Evolutionary conservation across 1,140 invertebrate genomes (phyloP).

Genomic region (Lanistes nyassanus): DNA sequence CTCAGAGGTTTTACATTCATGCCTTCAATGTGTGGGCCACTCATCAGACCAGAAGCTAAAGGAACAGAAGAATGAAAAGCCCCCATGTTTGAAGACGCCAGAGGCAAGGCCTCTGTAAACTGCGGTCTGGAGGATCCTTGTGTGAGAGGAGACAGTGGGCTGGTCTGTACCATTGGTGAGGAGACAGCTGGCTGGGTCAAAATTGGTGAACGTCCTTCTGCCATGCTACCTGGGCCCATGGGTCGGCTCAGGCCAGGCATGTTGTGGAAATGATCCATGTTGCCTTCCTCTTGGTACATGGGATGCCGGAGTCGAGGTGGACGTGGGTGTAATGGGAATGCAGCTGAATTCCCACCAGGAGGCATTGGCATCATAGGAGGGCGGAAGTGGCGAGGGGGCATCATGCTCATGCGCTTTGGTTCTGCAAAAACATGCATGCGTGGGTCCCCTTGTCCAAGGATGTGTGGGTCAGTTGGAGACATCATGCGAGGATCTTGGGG

Average conservation of each 20-base stretch:
- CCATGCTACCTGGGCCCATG: background rate
- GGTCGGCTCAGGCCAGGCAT: background rate
- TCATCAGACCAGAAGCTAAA: background rate
- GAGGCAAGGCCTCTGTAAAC: conserved; percentile 4
- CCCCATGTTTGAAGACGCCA: background rate
- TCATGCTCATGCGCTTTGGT: conserved; percentile 19
- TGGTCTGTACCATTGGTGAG: background rate
- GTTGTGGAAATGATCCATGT: conserved; percentile 15
- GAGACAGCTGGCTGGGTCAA: background rate
- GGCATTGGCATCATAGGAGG: conserved; percentile 7
- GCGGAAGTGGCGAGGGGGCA: conserved; percentile 2
- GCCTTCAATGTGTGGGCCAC: background rate
- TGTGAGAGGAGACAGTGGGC: background rate
- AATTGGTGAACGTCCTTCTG: conserved; percentile 1
- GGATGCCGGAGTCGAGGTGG: conserved; percentile 25
- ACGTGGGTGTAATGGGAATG: conserved; percentile 12
- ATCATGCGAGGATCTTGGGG: conserved; percentile 30
- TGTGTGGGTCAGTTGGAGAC: background rate
- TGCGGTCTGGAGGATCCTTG: conserved; percentile 1
- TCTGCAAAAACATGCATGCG: conserved; percentile 30
- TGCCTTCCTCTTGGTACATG: conserved; percentile 21
- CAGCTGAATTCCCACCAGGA: background rate
- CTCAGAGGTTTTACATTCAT: background rate
- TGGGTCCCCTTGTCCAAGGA: background rate
- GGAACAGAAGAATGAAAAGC: too few species aligned